These are phyloP conservation scores for Geococcyx californianus DNA, from an alignment of 2,113 vertebrate species.

Conservation along the genomic window DNA sequence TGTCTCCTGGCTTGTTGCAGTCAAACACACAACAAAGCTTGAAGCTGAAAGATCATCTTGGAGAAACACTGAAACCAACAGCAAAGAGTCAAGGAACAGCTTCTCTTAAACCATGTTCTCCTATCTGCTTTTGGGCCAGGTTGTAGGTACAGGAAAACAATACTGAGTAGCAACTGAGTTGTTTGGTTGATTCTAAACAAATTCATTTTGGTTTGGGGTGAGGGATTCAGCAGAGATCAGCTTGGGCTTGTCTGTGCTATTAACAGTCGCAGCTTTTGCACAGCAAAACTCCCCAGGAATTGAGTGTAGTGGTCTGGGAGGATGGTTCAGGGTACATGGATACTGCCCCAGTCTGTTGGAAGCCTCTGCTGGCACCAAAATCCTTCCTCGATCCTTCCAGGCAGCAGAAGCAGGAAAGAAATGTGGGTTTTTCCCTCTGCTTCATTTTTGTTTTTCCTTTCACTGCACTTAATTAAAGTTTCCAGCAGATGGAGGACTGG, in stretches of 20 bases:
- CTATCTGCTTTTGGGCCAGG: neutral
- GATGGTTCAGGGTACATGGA: neutral
- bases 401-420: neutral
- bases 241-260: neutral
- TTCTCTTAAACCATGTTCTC: rapidly evolving
- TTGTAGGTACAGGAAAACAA: neutral
- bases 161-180: neutral
- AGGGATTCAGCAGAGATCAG: neutral
- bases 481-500: neutral
- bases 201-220: neutral
- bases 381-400: neutral
- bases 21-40: rapidly evolving
- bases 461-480: neutral
- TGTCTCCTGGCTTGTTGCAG: neutral
- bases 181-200: neutral
- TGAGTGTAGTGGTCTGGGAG: neutral
- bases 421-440: neutral
- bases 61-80: neutral
- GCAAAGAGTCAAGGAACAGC: neutral
- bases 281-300: neutral
- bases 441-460: neutral
- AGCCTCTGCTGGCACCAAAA: neutral
- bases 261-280: neutral
- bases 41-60: neutral
- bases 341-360: neutral